Base-by-base conservation (phyloP, 2,797 vertebrate genomes). In the Eulemur coronatus region DNA sequence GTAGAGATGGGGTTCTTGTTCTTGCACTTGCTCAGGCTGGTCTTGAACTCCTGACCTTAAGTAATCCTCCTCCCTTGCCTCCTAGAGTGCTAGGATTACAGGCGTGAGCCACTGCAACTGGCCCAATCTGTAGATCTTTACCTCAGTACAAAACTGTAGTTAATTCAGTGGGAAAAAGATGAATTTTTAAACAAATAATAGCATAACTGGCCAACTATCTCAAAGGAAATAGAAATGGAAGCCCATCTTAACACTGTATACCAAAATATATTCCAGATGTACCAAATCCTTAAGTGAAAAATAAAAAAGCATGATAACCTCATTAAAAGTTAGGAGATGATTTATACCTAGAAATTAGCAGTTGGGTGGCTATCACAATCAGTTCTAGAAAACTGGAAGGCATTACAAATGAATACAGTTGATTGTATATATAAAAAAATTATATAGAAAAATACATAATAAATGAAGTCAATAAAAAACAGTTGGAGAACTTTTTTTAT, bases 141-240 rank as follows among this genome's bases (percentile, higher is more conserved):
- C 24, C 26, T 26, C 57, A 0, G 4, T 26, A 59, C 26, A 12
- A 28, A 59, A 38, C 18, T 55, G 24, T 57, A 59, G 73, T 88
- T 88, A 92, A 84, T 89, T 89, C 24, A 84, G 14, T 55, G 26
- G 46, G 50, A 46, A 95, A 28, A 89, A 91, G 24, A 85, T 46
- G 22, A 28, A 38, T 63, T 78, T 88, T 69, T 30, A 70, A 92
- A 84, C 72, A 89, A 94, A 65, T 30, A 57, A 91, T 5, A 75
- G 43, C 4, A 73, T 59, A 95, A 92, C 1, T 75, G n/a, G 35
- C 30, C 69, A 96, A 52, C 57, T 8, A 70, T 69, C 13, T 95
- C 50, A 33, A 90, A 67, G n/a, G 55, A 89, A 73, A 91, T 69
- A 82, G 87, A 90, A 91, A 63, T 33, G 38, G 78, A 85, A 80